Evolutionary conservation across 2,888 invertebrate genomes (phyloP), one percentile per base, ranked within the genome.

Genomic region (Trissolcus japonicus): DNA sequence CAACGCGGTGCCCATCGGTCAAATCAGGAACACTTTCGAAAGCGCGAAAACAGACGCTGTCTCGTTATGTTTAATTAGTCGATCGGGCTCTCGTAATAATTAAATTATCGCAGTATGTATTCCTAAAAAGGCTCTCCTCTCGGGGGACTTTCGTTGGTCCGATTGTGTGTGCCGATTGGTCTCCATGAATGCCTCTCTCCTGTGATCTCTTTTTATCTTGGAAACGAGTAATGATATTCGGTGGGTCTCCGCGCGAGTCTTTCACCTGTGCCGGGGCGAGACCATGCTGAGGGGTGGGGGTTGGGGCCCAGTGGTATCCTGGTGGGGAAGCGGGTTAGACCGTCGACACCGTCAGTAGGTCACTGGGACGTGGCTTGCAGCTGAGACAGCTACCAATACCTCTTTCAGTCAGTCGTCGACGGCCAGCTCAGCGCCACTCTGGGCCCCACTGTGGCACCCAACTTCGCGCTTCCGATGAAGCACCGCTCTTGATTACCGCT

Each of bases 381-480:
- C 84, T 84, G 84, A 86, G 86, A 86, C 85, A 84, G 87, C 86
- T 81, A 82, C 84, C 83, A 84, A 83, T 84, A 81, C 83, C 84
- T 85, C 86, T 85, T 86, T 87, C 88, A 89, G 88, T 88, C 86
- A 86, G 86, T 88, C 85, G 85, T 82, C 87, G 86, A 83, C 87
- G 86, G 88, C 85, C 87, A 86, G 82, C 84, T 83, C 83, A 87
- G 84, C 82, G 73, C 73, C 86, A 86, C 84, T 84, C 82, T 85
- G 85, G 85, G 85, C 83, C 84, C 78, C 67, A 71, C 43, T 6
- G 54, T 55, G 79, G 75, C 55, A 79, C 53, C 69, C 62, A 60
- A 60, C 67, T 61, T 67, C 73, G 76, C 55, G 65, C 57, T 60
- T 78, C 82, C 81, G 50, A 85, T 84, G 86, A 85, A 76, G 82